Conservation (phyloP, 2,797 vertebrate species). For the Xenopus petersii region DNA sequence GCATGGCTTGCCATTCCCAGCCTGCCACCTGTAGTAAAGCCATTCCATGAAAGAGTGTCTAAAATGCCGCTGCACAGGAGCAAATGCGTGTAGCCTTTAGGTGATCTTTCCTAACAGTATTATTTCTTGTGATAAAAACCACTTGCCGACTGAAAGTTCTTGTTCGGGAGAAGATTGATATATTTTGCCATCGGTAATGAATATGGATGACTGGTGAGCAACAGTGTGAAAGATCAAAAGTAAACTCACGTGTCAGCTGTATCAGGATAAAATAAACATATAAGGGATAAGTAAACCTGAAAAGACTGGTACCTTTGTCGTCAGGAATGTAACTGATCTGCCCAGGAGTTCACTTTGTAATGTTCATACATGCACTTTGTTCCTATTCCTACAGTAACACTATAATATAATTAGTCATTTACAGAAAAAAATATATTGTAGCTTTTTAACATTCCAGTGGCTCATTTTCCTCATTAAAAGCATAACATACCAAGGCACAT, state of each 20-base stretch:
- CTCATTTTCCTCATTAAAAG: not conserved
- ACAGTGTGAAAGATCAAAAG: not conserved
- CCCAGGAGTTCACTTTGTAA: not conserved
- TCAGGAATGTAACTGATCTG: not conserved
- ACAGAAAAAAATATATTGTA: not conserved
- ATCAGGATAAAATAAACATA: not conserved
- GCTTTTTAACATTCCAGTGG: not conserved
- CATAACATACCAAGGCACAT: not conserved
- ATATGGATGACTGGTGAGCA: conserved; percentile 1
- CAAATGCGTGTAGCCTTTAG: not conserved
- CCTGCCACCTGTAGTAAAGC: too few relatives aligned
- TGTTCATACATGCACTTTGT: too few relatives aligned
- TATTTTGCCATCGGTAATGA: not conserved
- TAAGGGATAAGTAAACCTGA: not conserved
- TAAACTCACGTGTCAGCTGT: not conserved
- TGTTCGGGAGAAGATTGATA: not conserved
- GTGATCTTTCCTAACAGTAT: not conserved
- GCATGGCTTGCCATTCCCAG: too few relatives aligned
- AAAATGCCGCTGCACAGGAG: not conserved
- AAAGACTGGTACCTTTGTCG: not conserved
- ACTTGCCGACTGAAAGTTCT: not conserved
- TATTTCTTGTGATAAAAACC: not conserved
- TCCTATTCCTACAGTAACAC: not conserved
- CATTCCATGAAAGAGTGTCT: too few relatives aligned
- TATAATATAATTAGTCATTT: not conserved